phyloP scores from a whole-genome alignment of 2,113 vertebrate species.

The Aramus guarauna region DNA sequence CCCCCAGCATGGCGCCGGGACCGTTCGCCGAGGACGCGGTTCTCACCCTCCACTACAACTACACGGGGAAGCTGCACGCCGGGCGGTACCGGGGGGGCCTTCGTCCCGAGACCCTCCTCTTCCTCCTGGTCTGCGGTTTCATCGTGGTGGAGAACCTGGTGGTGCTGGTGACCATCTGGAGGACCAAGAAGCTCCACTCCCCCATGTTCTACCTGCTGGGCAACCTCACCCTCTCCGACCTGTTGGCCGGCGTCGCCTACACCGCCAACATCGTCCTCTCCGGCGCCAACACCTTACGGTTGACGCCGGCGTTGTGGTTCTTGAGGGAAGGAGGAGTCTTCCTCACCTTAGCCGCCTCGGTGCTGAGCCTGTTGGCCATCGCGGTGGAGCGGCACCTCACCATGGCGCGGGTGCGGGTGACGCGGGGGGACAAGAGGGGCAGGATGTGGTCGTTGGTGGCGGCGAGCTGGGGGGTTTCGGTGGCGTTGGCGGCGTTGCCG shows the following conservation, averaged over 20 bases:
- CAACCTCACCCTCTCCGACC: slow-evolving; percentile 87
- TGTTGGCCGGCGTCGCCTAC: slow-evolving; percentile 87
- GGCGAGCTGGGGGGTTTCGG: slow-evolving; percentile 80
- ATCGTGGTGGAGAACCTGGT: slow-evolving; percentile 86
- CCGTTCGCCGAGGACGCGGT: slow-evolving; percentile 45
- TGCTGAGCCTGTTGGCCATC: slow-evolving; percentile 88
- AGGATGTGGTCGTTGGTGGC: slow-evolving; percentile 82
- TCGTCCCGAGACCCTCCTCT: slow-evolving; percentile 75
- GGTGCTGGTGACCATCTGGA: slow-evolving; percentile 84
- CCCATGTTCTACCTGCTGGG: slow-evolving; percentile 91
- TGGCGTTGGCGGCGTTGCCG: slow-evolving; percentile 82
- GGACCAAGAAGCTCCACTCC: slow-evolving; percentile 88
- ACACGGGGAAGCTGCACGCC: slow-evolving; percentile 82
- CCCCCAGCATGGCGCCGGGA: background rate
- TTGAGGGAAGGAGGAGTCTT: slow-evolving; percentile 86
- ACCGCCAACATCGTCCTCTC: slow-evolving; percentile 88
- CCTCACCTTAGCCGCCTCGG: slow-evolving; percentile 83
- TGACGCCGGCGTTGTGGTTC: slow-evolving; percentile 88
- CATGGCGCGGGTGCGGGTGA: slow-evolving; percentile 85
- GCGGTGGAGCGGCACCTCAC: slow-evolving; percentile 89
- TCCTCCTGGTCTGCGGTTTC: slow-evolving; percentile 83
- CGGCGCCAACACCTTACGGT: slow-evolving; percentile 79
- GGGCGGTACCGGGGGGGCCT: slow-evolving; percentile 75
- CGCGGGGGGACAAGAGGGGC: slow-evolving; percentile 76
- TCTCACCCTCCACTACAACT: slow-evolving; percentile 85